Evolutionary conservation across 2,888 invertebrate species (phyloP).

Genomic region (Drosophila greeni): DNA sequence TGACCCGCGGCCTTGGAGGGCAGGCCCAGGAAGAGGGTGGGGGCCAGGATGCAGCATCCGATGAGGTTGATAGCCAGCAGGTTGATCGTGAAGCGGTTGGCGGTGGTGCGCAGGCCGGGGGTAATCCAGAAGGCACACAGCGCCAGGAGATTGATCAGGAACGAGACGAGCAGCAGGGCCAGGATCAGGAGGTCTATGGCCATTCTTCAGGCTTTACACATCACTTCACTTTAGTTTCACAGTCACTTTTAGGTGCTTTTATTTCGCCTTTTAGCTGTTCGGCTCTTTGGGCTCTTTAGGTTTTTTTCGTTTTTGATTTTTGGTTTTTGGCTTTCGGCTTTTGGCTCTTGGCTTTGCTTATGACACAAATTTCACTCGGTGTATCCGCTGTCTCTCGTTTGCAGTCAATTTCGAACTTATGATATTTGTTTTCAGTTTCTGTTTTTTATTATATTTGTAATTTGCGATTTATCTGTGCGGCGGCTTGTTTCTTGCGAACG

Average conservation of each 20-base stretch:
- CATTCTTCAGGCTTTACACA: slow-evolving; percentile 68
- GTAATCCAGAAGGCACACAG: slow-evolving; percentile 79
- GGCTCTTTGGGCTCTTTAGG: slow-evolving; percentile 24
- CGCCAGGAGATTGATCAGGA: slow-evolving; percentile 78
- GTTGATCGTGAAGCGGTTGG: slow-evolving; percentile 79
- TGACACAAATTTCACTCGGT: slow-evolving; percentile 61
- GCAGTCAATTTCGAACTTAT: slow-evolving; percentile 40
- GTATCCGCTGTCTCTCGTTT: slow-evolving; percentile 50
- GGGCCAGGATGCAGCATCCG: slow-evolving; percentile 77
- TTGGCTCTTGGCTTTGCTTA: slow-evolving; percentile 38
- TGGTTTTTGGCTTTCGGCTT: slow-evolving; percentile 27
- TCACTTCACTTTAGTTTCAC: slow-evolving; percentile 65
- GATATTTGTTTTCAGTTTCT: slow-evolving; percentile 10
- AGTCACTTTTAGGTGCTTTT: slow-evolving; percentile 52
- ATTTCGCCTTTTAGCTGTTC: slow-evolving; percentile 11
- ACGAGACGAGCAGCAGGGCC: slow-evolving; percentile 78
- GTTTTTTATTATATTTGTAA: slow-evolving; percentile 4
- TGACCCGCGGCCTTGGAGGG: slow-evolving; percentile 13
- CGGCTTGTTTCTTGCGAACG: slow-evolving; percentile 70
- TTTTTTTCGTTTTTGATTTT: slow-evolving; percentile 23
- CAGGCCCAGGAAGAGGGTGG: slow-evolving; percentile 75
- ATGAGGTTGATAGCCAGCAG: slow-evolving; percentile 78
- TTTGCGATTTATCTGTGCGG: slow-evolving; percentile 17
- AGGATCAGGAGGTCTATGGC: slow-evolving; percentile 79
- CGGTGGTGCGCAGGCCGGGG: slow-evolving; percentile 79